phyloP scores from a whole-genome alignment of 2,113 vertebrate species.

The Trematocara nigrifrons region DNA sequence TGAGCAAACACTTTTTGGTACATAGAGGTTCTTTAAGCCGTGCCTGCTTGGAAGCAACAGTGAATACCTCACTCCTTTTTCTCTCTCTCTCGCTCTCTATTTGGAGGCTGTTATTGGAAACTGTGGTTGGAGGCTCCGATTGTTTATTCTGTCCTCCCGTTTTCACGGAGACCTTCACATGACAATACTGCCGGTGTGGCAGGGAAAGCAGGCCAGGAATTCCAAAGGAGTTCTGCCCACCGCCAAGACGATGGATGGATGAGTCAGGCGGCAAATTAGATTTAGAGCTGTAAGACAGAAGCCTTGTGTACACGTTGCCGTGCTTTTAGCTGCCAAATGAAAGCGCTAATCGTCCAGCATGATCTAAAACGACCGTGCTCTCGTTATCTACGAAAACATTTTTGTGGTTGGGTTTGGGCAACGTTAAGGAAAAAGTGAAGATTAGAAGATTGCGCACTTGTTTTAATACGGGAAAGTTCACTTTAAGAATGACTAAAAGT shows the following conservation, averaged over 20 bases:
- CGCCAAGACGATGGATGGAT: constrained; percentile 15
- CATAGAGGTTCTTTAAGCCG: constrained; percentile 36
- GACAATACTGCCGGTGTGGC: constrained; percentile 33
- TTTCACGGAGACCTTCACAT: constrained; percentile 40
- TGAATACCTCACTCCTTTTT: constrained; percentile 30
- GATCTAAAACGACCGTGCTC: not conserved
- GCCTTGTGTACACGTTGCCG: not conserved
- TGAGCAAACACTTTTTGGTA: constrained; percentile 32
- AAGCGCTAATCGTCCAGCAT: not conserved
- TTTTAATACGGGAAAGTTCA: not conserved
- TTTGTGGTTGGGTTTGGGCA: not conserved
- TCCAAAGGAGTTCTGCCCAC: constrained; percentile 11
- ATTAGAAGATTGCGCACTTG: accelerated
- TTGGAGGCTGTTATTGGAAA: constrained; percentile 53
- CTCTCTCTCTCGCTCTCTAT: not conserved
- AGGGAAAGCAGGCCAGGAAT: constrained; percentile 30
- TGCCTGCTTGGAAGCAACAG: not conserved
- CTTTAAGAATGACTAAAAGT: not conserved
- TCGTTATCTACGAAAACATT: not conserved
- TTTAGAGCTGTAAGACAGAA: not conserved
- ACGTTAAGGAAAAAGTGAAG: not conserved
- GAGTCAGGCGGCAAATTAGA: not conserved
- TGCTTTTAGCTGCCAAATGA: not conserved
- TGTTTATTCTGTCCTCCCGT: constrained; percentile 55
- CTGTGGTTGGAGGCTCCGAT: constrained; percentile 31